Evolutionary conservation across 2,113 vertebrate genomes (phyloP).

Genomic region (Nestor notabilis): DNA sequence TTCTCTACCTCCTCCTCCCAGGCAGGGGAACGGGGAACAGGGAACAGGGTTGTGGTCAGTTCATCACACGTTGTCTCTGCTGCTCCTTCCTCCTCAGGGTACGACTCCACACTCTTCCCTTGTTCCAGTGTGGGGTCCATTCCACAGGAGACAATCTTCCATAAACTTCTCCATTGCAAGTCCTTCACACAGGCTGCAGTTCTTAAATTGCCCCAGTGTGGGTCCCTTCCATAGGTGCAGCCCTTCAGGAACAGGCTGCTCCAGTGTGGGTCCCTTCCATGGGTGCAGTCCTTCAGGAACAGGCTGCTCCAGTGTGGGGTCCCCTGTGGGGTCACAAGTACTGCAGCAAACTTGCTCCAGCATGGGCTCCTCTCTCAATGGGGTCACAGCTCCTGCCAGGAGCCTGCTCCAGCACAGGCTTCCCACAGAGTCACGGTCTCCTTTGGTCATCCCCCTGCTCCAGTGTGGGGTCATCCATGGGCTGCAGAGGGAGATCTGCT

Average conservation of each 20-base stretch:
- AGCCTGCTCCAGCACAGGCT: not conserved
- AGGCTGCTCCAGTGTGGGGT: not conserved
- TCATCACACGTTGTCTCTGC: not conserved
- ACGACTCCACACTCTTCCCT: not conserved
- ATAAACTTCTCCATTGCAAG: not conserved
- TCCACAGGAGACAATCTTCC: not conserved
- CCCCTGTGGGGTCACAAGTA: not conserved
- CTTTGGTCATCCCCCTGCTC: not conserved
- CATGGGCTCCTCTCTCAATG: not conserved
- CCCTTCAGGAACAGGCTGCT: too few species aligned
- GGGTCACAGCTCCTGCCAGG: not conserved
- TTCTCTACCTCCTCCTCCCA: not conserved
- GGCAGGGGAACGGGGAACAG: not conserved
- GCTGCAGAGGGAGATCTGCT: not conserved
- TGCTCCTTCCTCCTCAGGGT: not conserved
- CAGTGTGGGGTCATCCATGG: rapidly evolving
- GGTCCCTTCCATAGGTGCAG: too few species aligned
- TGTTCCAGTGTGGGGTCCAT: not conserved
- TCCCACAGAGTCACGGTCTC: rapidly evolving
- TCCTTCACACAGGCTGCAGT: not conserved
- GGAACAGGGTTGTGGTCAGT: not conserved
- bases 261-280: too few species aligned
- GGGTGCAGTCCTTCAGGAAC: too few species aligned
- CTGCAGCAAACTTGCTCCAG: not conserved
- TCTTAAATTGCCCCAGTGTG: not conserved